Base-by-base conservation (phyloP, 2,113 vertebrate genomes). In the Istiophorus platypterus region DNA sequence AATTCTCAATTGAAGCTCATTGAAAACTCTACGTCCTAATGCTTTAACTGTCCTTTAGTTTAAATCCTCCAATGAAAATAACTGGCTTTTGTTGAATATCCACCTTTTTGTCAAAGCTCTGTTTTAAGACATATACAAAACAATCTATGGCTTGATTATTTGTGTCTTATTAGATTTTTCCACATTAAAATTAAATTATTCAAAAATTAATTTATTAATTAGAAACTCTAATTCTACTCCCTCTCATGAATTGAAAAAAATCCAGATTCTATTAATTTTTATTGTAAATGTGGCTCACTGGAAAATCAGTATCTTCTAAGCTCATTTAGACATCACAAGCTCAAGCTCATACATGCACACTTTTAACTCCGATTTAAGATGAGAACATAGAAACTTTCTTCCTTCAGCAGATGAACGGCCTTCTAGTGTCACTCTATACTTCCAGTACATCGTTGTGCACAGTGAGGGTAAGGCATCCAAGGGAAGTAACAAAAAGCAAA, bases 381-480 rank as follows among this genome's bases (percentile, higher is more conserved):
- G 12, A 34, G 58, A 13, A 29, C 29, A n/a, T 22, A 20, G 20
- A 62, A 78, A 73, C 22, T 51, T 77, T 72, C 17, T 31, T 17
- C 42, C 24, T 12, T 51, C 74, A 31, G 41, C 41, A 59, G 20
- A 57, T 47, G 22, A 59, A 12, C 37, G 63, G 26, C 26, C 27
- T 47, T 69, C 47, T 26, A 17, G 49, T 45, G 29, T 74, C 26
- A 34, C 31, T 34, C 31, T 37, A 41, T 29, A 59, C 68, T 31
- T 54, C 59, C 34, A 59, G 37, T 54, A 66, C 34, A 66, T 31
- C 20, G 29, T 47, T 67, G 45, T 57, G 62, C 47, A 57, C 29
- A 27, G n/a, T 57, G 56, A 78, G 68, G 42, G 69, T 78, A 71
- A 69, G 56, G 29, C 24, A 51, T 66, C 34, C 41, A 58, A 82